A percentile compares a stretch with the other conserved stretches of the same genome.
Conservation (phyloP, 2,888 invertebrate genomes). For the Acrobasis repandana region DNA sequence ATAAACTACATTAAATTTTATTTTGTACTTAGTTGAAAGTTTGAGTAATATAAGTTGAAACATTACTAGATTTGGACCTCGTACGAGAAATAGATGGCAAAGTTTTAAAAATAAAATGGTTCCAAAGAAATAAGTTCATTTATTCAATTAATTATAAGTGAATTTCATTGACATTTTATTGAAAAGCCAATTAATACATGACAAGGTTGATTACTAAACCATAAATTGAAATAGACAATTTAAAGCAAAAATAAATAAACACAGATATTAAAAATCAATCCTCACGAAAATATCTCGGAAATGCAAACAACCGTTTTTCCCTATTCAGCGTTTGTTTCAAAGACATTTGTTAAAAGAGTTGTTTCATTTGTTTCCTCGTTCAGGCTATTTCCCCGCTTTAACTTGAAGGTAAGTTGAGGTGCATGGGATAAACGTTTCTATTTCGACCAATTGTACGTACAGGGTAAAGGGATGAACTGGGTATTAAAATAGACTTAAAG, state of each 20-base stretch:
- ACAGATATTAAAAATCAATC: not conserved
- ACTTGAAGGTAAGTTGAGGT: constrained; percentile 6
- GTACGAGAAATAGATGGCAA: too few species aligned
- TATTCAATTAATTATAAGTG: too few species aligned
- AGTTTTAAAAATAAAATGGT: too few species aligned
- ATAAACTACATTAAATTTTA: not conserved
- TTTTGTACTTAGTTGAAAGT: too few species aligned
- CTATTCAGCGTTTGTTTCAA: not conserved
- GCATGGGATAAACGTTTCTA: not conserved
- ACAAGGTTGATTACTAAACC: too few species aligned
- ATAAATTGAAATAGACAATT: too few species aligned
- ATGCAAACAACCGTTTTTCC: not conserved
- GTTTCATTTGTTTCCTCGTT: constrained; percentile 11
- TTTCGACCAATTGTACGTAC: not conserved
- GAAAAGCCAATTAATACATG: too few species aligned
- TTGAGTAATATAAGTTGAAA: too few species aligned
- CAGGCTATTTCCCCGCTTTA: constrained; percentile 5
- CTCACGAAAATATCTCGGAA: not conserved
- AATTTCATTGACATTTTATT: too few species aligned
- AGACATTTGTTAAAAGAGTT: constrained; percentile 19
- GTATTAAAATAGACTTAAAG: not conserved
- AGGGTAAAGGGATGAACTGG: constrained; percentile 6
- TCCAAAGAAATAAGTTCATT: too few species aligned
- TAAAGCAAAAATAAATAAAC: too few species aligned
- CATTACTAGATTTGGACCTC: too few species aligned